Conservation (phyloP, 2,113 vertebrate genomes). For the Pterophyllum scalare region DNA sequence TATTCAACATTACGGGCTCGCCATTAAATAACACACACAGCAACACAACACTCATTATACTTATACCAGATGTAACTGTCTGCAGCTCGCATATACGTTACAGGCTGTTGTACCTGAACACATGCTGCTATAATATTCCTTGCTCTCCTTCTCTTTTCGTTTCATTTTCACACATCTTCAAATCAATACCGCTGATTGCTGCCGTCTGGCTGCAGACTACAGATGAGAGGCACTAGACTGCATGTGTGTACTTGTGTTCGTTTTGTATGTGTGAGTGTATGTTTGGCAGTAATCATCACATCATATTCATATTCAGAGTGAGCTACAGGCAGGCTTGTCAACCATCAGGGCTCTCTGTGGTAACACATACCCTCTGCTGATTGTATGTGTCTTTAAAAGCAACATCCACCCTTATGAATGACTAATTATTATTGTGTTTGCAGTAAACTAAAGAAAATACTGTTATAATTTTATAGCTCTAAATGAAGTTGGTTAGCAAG, state of each 20-base stretch:
- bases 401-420: neutral
- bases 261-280: neutral
- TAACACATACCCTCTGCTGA: neutral
- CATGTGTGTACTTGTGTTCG: constrained; percentile 14
- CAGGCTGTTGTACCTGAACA: constrained; percentile 12
- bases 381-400: neutral
- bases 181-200: constrained; percentile 70
- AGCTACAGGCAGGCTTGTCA: neutral
- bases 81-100: neutral
- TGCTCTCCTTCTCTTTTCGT: constrained; percentile 44
- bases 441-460: neutral
- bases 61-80: neutral
- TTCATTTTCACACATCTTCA: constrained; percentile 60
- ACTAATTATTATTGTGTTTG: neutral
- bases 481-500: neutral
- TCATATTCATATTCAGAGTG: constrained; percentile 24
- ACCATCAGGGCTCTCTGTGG: neutral
- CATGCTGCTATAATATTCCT: constrained; percentile 19
- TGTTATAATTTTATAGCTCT: neutral
- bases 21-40: neutral
- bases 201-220: constrained; percentile 58
- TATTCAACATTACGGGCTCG: neutral
- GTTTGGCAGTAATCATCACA: constrained; percentile 16
- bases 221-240: constrained; percentile 38
- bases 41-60: neutral